Evolutionary conservation across 2,113 vertebrate genomes (phyloP).

Genomic region (Aphyosemion australe): DNA sequence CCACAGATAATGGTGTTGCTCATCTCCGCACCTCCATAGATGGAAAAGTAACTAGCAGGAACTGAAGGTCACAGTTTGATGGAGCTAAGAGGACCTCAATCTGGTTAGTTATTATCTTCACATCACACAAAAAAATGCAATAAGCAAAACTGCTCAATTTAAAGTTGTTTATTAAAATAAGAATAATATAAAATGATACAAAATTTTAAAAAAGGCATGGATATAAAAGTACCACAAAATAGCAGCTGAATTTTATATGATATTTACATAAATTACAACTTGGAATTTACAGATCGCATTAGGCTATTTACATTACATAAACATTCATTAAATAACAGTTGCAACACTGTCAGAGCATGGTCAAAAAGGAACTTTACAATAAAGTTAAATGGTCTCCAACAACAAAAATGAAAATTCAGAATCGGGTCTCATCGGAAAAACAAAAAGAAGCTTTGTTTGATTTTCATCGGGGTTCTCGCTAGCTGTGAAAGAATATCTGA

Average conservation of each 20-base stretch:
- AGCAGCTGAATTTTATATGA: constrained; percentile 65
- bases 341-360: constrained; percentile 29
- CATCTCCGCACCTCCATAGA: no score
- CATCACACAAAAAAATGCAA: background rate
- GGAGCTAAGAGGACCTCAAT: no score
- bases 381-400: background rate
- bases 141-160: background rate
- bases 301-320: constrained; percentile 75
- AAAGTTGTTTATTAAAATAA: constrained; percentile 68
- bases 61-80: no score
- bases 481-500: background rate
- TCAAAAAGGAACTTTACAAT: constrained; percentile 8
- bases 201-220: constrained; percentile 46
- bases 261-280: constrained; percentile 68
- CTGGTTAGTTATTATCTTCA: background rate
- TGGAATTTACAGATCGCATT: constrained; percentile 56
- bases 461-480: background rate
- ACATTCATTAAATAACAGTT: constrained; percentile 67
- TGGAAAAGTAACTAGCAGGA: no score
- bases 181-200: constrained; percentile 66
- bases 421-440: constrained; percentile 20
- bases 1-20: no score
- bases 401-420: constrained; percentile 2
- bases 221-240: constrained; percentile 68
- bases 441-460: constrained; percentile 1